Base-by-base conservation (phyloP, 2,113 vertebrate species). In the Clinocottus analis region DNA sequence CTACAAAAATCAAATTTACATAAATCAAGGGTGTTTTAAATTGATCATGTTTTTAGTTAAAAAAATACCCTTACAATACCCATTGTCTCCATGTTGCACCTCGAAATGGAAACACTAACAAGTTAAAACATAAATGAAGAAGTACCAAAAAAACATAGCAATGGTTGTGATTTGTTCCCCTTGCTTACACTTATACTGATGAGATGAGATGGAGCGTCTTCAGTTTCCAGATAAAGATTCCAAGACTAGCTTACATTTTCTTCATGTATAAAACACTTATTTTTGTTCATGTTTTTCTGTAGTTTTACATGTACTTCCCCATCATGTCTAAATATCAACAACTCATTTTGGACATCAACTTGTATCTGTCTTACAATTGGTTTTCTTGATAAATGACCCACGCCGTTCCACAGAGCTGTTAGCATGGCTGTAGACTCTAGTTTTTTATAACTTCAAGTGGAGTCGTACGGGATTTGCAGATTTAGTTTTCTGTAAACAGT, bases 401-500 rank as follows among this genome's bases (percentile, higher is more conserved):
- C 23, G 12, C 19, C 23, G 39, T 19, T n/a, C 47, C 11, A 16
- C 69, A 31, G 19, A n/a, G 19, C 13, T 6, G 6, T 62, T 13
- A 37, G 58, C 4, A 14, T 60, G 11, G 27, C 27, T 53, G 10
- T 9, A 14, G 13, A 7, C 58, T 71, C 16, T 14, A 8, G 56
- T 19, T 14, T 12, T 55, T 25, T 27, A 23, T 19, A 2, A 23
- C 8, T 41, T 71, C 3, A 35, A 55, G 3, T 11, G 41, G 43
- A 60, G 62, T 37, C 59, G 37, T 12, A 27, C 8, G 0, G 19
- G 21, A 23, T 59, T 27, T 41, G 67, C 37, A 64, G 5, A 47
- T 58, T 55, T 82, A 53, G 23, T 58, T 62, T 47, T 74, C 59
- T 63, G 65, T 79, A 72, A 83, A 81, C 78, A 72, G 58, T 53